These are phyloP conservation scores for Percina caprodes DNA, from an alignment of 2,113 vertebrate genomes.

Conservation along the genomic window DNA sequence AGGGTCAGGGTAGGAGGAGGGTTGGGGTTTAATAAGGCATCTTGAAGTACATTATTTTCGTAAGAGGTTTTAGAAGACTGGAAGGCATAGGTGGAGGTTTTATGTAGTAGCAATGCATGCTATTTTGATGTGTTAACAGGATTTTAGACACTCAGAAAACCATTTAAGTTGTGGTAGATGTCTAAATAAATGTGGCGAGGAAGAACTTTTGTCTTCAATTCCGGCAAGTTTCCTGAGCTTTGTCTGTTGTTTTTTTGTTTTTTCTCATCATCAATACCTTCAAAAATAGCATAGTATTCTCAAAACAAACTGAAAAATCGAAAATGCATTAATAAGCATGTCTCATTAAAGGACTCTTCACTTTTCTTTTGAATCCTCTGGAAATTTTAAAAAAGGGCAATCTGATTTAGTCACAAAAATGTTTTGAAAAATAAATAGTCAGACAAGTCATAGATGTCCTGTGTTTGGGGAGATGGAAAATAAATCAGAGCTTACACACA, in stretches of 20 bases:
- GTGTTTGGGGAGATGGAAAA: slow-evolving; percentile 3
- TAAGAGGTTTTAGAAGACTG: too few species aligned
- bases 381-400: neutral
- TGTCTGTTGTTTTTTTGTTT: too few species aligned
- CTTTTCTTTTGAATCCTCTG: neutral
- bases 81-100: neutral
- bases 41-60: too few species aligned
- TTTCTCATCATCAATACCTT: neutral
- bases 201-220: neutral
- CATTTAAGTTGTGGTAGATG: neutral
- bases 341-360: neutral
- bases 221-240: neutral
- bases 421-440: slow-evolving; percentile 5
- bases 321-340: neutral
- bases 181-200: neutral
- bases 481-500: neutral
- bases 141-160: neutral
- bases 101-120: neutral
- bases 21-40: too few species aligned
- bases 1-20: neutral
- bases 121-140: neutral
- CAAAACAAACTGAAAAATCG: neutral
- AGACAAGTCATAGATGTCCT: neutral
- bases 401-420: neutral
- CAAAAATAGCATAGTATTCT: neutral